Percentiles rank a stretch among this genome's conserved stretches.
These are phyloP conservation scores for Ciona savignyi DNA, from an alignment of 23 tunicate genomes.

Conservation along the genomic window DNA sequence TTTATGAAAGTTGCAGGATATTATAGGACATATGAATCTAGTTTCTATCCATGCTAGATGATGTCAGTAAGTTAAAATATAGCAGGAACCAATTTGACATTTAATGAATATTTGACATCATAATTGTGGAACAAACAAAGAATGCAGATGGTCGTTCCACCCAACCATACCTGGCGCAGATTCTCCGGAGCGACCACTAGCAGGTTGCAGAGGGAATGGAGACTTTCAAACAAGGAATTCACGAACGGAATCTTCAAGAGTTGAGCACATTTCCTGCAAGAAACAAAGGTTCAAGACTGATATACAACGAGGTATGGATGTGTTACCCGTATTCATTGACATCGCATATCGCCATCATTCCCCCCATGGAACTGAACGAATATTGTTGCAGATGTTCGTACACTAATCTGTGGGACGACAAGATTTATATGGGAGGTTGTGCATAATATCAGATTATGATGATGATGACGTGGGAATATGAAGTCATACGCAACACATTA, in stretches of 20 bases:
- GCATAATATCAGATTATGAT: no score
- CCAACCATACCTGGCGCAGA: conserved; percentile 56
- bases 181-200: conserved; percentile 91
- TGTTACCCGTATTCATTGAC: conserved; percentile 68
- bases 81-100: no score
- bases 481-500: no score
- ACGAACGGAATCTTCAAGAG: conserved; percentile 42
- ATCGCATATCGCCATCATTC: conserved; percentile 98
- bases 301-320: not conserved
- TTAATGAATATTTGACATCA: no score
- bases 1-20: no score
- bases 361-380: conserved; percentile 78
- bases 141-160: no score
- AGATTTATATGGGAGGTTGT: no score
- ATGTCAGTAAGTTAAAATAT: no score
- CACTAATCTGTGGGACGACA: conserved; percentile 59
- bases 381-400: conserved; percentile 90
- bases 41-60: no score
- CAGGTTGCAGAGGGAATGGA: conserved; percentile 90
- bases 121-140: no score
- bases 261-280: conserved; percentile 57
- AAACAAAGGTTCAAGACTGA: not conserved
- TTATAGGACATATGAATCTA: no score
- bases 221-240: conserved; percentile 54
- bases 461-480: no score